phyloP scores from a whole-genome alignment of 2,797 vertebrate genomes.

The Tokudaia muenninki region DNA sequence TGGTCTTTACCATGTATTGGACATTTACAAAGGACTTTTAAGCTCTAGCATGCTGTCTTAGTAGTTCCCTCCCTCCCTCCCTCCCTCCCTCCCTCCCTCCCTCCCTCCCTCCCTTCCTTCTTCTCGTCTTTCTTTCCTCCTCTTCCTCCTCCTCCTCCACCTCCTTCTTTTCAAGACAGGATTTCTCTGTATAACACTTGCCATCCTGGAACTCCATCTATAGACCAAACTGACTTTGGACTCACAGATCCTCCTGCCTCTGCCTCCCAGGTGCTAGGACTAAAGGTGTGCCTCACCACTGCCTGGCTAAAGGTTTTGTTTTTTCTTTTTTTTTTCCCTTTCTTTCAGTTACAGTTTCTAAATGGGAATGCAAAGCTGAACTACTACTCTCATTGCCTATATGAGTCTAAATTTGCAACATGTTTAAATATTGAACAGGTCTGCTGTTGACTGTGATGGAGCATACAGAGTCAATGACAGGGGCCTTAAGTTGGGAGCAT shows the following conservation, averaged over 20 bases:
- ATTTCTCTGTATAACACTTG: not conserved
- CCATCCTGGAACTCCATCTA: not conserved
- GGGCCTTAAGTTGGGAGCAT: not conserved
- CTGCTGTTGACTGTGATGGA: not conserved
- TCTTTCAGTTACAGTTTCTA: not conserved
- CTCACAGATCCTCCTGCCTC: not conserved
- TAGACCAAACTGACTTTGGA: not conserved
- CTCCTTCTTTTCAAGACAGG: not conserved
- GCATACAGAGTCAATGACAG: not conserved
- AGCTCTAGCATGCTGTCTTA: not conserved
- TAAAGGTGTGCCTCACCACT: not conserved
- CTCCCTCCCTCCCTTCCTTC: too few species aligned
- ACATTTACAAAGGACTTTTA: constrained; percentile 1
- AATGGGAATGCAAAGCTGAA: not conserved
- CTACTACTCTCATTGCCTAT: not conserved
- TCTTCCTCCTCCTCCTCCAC: fast-evolving
- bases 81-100: not conserved
- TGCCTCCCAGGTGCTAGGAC: not conserved
- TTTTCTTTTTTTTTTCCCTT: not conserved
- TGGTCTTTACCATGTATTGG: not conserved
- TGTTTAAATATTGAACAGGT: constrained; percentile 1
- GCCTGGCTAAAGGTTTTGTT: not conserved
- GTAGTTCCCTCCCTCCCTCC: not conserved
- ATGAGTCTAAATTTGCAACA: constrained; percentile 21
- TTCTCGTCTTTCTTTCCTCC: too few species aligned